These are phyloP conservation scores for Ifrita kowaldi DNA, from an alignment of 2,113 vertebrate species.

Conservation along the genomic window DNA sequence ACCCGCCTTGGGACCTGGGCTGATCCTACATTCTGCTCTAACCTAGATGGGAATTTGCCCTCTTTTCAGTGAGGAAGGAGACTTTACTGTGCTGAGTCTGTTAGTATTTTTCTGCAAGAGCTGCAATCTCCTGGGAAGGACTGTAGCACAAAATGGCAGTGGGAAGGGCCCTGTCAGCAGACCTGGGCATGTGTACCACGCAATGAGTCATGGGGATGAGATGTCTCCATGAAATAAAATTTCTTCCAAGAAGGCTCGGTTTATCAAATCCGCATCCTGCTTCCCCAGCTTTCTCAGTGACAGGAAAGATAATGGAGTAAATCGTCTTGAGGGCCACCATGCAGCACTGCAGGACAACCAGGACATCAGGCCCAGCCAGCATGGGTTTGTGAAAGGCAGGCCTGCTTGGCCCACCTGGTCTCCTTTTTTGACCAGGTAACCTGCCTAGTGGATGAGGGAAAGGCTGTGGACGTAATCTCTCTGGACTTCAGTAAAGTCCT, in stretches of 20 bases:
- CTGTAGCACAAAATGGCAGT: not conserved
- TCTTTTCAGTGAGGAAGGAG: not conserved
- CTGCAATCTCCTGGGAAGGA: not conserved
- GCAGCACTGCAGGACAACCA: not conserved
- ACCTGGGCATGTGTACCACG: rapidly evolving
- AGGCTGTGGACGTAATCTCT: not conserved
- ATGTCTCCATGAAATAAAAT: not conserved
- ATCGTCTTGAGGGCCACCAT: not conserved
- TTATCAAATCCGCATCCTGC: not conserved
- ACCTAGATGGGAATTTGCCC: not conserved
- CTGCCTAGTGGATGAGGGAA: not conserved
- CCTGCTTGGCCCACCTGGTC: not conserved
- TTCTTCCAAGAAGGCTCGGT: not conserved
- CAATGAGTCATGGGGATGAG: no score
- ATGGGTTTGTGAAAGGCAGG: not conserved
- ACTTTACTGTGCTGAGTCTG: not conserved
- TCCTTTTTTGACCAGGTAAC: not conserved
- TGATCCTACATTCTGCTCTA: not conserved
- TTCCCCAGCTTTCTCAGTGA: not conserved
- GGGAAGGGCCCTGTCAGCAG: not conserved
- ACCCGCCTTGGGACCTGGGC: not conserved
- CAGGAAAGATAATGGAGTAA: not conserved
- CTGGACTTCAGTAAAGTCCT: not conserved
- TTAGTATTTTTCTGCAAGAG: not conserved
- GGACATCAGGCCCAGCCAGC: not conserved